Base-by-base conservation (phyloP, 2,113 vertebrate genomes). In the Malurus cyaneus region DNA sequence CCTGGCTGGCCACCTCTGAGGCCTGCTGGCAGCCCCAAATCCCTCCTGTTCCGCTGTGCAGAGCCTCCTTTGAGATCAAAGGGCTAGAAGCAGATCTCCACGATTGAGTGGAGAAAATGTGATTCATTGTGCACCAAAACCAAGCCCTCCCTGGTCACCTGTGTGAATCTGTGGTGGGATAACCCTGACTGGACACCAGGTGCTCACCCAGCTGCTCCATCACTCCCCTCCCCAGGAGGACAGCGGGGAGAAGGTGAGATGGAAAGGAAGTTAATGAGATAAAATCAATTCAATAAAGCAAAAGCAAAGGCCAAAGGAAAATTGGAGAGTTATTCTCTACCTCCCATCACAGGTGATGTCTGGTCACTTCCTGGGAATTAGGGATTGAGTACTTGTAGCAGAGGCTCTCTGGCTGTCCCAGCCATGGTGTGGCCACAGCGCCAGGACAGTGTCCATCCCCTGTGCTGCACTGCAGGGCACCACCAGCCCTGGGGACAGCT, bases 41-140 rank as follows among this genome's bases (percentile, higher is more conserved):
- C 26, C 49, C 14, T 69, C 28, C 28, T 66, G 64, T 21, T 62
- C 7, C 21, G 44, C 17, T 46, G 21, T 47, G 47, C 15, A 34
- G 9, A 29, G 25, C 23, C 29, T 71, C 28, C 42, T 53, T 59
- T 0, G 7, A 20, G 28, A 18, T n/a, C 0, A 3, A 23, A 19
- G 29, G 13, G 28, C 28, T 67, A 29, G 52, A 82, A 42, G 31
- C 39, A 50, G 36, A 18, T 78, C 15, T 74, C n/a, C 41, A 4
- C 0, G 6, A 86, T 24, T 49, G 16, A 41, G 44, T 0, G 0
- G 21, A 70, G 60, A 53, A 39, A 34, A 54, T 12, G 7, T 61
- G 85, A 34, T 5, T n/a, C 4, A 5, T 1, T 2, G 0, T 41
- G 12, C 52, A 34, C 31, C 42, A 69, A 47, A 65, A 84, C 9